A percentile compares a stretch with the other conserved stretches of the same genome.
phyloP scores from a whole-genome alignment of 2,888 invertebrate species.

The Phortica okadai region DNA sequence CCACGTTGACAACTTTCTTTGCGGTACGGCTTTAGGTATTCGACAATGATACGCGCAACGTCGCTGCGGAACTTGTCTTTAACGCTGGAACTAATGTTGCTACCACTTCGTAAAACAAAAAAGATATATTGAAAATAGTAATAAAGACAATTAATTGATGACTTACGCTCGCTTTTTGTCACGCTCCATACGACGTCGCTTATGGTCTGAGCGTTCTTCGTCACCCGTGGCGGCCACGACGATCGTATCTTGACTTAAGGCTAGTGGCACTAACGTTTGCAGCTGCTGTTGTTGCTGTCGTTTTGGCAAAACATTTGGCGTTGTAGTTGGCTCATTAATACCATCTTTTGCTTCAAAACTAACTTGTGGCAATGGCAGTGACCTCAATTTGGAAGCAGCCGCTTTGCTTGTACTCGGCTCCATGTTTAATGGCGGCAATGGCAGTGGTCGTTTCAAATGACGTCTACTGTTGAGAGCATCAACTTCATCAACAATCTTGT shows the following conservation, averaged over 20 bases:
- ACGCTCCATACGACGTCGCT: constrained; percentile 33
- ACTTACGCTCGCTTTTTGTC: constrained; percentile 45
- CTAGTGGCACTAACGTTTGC: not conserved
- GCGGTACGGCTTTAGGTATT: constrained; percentile 91
- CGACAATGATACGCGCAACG: constrained; percentile 89
- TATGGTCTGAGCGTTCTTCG: constrained; percentile 2
- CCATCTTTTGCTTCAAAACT: not conserved
- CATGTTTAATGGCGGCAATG: constrained; percentile 48
- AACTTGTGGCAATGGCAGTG: constrained; percentile 9
- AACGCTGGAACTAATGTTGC: constrained; percentile 77
- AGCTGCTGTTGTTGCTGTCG: not conserved
- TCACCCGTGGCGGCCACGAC: not conserved
- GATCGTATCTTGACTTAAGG: constrained; percentile 8
- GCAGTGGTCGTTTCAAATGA: constrained; percentile 58
- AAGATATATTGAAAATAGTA: not conserved
- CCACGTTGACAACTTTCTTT: constrained; percentile 90
- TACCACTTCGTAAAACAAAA: not conserved
- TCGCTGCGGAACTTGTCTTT: constrained; percentile 90
- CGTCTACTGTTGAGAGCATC: constrained; percentile 67
- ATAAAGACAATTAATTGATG: no score
- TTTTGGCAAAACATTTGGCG: constrained; percentile 4
- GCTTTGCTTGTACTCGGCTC: constrained; percentile 47
- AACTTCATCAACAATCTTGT: constrained; percentile 72
- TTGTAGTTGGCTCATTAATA: not conserved
- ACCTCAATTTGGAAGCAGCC: constrained; percentile 1